Evolutionary conservation across 2,113 vertebrate species (phyloP).

Genomic region (Pelvicachromis taeniatus): DNA sequence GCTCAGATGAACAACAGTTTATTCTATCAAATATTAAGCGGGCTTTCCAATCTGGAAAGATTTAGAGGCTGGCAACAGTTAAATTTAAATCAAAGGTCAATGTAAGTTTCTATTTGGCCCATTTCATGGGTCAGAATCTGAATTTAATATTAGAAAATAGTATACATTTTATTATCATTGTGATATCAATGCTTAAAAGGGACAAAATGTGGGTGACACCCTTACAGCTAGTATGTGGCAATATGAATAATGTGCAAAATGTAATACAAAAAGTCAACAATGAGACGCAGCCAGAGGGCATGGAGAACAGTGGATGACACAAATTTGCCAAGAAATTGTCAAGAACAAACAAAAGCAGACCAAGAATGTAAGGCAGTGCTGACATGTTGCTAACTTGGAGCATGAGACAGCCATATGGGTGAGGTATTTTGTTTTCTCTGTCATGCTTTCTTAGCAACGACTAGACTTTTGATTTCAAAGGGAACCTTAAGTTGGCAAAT

Average conservation of each 20-base stretch:
- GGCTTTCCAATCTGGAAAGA: neutral
- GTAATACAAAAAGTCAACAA: neutral
- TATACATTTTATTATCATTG: neutral
- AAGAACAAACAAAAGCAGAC: slow-evolving; percentile 40
- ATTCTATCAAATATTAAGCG: neutral
- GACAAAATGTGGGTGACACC: neutral
- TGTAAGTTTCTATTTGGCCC: neutral
- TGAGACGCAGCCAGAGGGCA: slow-evolving; percentile 1
- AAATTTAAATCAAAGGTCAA: neutral
- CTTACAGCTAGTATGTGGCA: neutral
- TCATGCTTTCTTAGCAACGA: slow-evolving; percentile 53
- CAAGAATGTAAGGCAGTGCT: slow-evolving; percentile 28
- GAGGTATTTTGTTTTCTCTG: slow-evolving; percentile 49
- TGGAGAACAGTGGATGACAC: neutral
- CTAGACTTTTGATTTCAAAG: slow-evolving; percentile 58
- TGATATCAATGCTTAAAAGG: neutral
- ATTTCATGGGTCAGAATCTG: neutral
- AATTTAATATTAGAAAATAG: neutral
- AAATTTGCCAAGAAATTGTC: slow-evolving; percentile 40
- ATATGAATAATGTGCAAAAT: neutral
- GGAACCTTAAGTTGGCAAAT: slow-evolving; percentile 26
- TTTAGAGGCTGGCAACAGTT: neutral
- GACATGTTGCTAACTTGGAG: slow-evolving; percentile 48
- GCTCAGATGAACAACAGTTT: neutral
- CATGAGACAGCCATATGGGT: slow-evolving; percentile 20